Evolutionary conservation across 2,888 invertebrate genomes (phyloP).

Genomic region (Cataglyphis cursor): DNA sequence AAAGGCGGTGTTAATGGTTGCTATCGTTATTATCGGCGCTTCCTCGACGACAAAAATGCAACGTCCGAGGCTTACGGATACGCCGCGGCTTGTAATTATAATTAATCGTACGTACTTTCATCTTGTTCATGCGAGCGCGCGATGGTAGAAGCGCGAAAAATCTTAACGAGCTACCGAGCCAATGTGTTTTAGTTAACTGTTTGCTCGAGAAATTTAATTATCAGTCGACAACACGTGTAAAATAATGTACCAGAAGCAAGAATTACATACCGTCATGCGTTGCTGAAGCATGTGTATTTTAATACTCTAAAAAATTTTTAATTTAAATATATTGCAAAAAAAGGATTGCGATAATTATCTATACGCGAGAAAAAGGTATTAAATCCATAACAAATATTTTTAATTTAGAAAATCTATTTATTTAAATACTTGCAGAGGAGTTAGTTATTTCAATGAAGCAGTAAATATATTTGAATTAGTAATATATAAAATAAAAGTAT

Average conservation of each 20-base stretch:
- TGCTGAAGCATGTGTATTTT: background rate
- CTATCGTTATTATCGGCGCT: conserved; percentile 30
- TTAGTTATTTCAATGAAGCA: no score
- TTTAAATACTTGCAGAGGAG: no score
- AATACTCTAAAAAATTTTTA: background rate
- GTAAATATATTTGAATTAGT: no score
- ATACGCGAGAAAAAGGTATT: no score
- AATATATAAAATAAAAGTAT: no score
- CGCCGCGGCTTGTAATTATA: conserved; percentile 45
- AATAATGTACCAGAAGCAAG: background rate
- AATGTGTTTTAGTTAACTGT: conserved; percentile 36
- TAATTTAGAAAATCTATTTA: no score
- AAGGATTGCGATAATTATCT: background rate
- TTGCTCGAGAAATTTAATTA: conserved; percentile 29
- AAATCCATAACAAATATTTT: no score
- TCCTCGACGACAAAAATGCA: conserved; percentile 32
- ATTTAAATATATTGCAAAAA: no score
- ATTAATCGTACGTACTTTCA: conserved; percentile 43
- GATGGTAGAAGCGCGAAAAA: conserved; percentile 41
- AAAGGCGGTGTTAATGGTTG: conserved; percentile 55
- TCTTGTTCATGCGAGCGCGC: conserved; percentile 22
- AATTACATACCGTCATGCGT: background rate
- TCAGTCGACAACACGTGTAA: background rate
- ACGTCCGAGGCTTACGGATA: background rate
- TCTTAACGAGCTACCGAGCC: conserved; percentile 41